Percentiles rank a stretch among this genome's conserved stretches.
Conservation (phyloP, 2,888 invertebrate species). For the Leistus spinibarbis region DNA sequence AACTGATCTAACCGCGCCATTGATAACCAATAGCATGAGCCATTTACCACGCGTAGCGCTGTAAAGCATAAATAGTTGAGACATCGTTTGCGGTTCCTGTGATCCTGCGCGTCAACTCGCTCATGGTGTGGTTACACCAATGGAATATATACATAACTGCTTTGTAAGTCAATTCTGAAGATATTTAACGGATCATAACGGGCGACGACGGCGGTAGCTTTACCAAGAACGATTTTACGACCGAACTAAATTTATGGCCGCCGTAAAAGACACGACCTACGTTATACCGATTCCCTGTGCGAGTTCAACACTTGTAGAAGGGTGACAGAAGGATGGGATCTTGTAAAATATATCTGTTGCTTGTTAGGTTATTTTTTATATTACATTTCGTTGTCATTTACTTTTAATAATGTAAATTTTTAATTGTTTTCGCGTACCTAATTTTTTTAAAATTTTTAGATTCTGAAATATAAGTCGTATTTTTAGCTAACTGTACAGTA, state of each 20-base stretch:
- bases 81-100: not conserved
- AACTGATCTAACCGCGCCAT: not conserved
- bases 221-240: not conserved
- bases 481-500: too few relatives aligned
- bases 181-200: slow-evolving; percentile 8
- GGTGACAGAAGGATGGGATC: too few relatives aligned
- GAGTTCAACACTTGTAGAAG: not conserved
- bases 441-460: too few relatives aligned
- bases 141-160: not conserved
- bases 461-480: too few relatives aligned
- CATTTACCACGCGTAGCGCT: not conserved
- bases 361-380: too few relatives aligned
- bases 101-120: not conserved
- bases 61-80: not conserved
- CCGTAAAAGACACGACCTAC: slow-evolving; percentile 3
- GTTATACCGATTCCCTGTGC: not conserved
- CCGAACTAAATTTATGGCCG: not conserved
- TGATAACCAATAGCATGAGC: not conserved
- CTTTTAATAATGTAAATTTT: too few relatives aligned
- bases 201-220: not conserved
- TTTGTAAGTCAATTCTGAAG: slow-evolving; percentile 5
- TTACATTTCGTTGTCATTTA: too few relatives aligned
- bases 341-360: too few relatives aligned
- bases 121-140: not conserved
- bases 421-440: too few relatives aligned